Evolutionary conservation across 2,113 vertebrate genomes (phyloP).

Genomic region (Tachycineta bicolor): DNA sequence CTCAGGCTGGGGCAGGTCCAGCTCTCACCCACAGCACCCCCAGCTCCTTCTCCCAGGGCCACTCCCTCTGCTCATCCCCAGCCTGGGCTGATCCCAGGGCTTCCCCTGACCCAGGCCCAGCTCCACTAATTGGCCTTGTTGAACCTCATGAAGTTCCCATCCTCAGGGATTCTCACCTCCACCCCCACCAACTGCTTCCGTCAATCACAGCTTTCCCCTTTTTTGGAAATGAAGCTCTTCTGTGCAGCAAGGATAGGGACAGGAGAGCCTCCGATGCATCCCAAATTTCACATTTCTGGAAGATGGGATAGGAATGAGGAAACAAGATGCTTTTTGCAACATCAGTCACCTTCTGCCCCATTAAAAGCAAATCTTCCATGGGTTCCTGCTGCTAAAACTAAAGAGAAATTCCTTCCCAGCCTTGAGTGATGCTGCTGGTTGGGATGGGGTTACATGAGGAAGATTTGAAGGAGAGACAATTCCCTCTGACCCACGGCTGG

Average conservation of each 20-base stretch:
- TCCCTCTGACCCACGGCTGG: background rate
- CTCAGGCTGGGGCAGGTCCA: background rate
- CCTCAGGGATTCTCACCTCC: background rate
- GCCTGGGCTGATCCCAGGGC: fast-evolving
- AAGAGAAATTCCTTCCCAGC: background rate
- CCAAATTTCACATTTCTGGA: background rate
- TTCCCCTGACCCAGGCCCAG: background rate
- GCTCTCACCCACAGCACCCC: background rate
- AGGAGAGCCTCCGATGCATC: background rate
- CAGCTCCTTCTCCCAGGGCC: background rate
- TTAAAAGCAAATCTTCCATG: background rate
- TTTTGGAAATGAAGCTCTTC: background rate
- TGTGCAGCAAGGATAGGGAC: background rate
- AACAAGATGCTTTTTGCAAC: background rate
- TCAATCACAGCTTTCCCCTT: background rate
- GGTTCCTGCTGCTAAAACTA: background rate
- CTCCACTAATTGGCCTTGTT: background rate
- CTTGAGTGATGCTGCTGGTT: fast-evolving
- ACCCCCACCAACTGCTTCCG: background rate
- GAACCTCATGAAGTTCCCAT: background rate
- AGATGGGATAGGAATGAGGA: background rate
- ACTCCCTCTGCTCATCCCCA: background rate
- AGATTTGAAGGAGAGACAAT: background rate
- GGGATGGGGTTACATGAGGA: background rate
- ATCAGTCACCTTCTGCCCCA: background rate